Evolutionary conservation across 2,113 vertebrate species (phyloP).

Genomic region (Nematolebias whitei): DNA sequence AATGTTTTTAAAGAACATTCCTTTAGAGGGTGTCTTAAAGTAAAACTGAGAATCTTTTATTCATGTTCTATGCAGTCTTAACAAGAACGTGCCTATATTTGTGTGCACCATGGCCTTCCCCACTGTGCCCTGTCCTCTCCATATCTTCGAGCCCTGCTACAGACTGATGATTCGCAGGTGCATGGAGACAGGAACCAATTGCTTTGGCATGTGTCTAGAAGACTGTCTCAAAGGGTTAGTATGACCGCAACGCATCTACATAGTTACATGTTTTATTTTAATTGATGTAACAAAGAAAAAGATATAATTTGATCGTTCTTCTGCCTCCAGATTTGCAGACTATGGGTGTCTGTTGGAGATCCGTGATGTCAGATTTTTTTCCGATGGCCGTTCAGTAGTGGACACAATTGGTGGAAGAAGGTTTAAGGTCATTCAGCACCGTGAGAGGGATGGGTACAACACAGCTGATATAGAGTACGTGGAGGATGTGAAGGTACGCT

Average conservation of each 20-base stretch:
- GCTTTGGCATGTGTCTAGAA: constrained; percentile 92
- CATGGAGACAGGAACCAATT: constrained; percentile 91
- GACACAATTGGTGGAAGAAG: constrained; percentile 86
- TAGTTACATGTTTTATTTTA: neutral
- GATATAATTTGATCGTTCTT: fast-evolving
- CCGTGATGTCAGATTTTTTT: constrained; percentile 89
- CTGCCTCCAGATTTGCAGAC: constrained; percentile 81
- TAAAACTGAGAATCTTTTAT: too few species aligned
- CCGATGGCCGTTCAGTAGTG: constrained; percentile 89
- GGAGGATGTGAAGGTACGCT: constrained; percentile 86
- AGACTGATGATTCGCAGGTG: constrained; percentile 91
- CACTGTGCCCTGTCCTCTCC: constrained; percentile 90
- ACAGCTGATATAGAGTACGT: constrained; percentile 92
- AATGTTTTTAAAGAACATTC: too few species aligned
- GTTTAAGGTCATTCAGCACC: constrained; percentile 88
- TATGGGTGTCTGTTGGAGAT: constrained; percentile 92
- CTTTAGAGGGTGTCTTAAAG: too few species aligned
- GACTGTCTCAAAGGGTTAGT: constrained; percentile 85
- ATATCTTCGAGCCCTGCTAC: constrained; percentile 92
- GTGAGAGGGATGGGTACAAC: constrained; percentile 90
- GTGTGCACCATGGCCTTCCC: constrained; percentile 96
- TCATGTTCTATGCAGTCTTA: constrained; percentile 78
- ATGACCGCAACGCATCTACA: neutral
- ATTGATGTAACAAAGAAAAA: neutral
- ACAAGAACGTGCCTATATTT: constrained; percentile 94